Base-by-base conservation (phyloP, 2,113 vertebrate species). In the Gymnocephalus cernua region DNA sequence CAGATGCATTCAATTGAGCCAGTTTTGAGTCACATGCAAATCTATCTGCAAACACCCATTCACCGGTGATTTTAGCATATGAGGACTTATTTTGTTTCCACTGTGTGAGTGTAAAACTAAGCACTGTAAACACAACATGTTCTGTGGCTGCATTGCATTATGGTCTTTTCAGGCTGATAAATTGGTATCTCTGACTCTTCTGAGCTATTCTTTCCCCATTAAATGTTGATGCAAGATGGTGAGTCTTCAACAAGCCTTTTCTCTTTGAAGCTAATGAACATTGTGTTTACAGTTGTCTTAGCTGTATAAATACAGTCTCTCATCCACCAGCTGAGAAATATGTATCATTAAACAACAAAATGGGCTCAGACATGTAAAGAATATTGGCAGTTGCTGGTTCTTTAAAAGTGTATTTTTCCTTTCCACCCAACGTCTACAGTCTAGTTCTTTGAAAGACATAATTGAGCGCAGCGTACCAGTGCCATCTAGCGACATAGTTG, bases 401-500 rank as follows among this genome's bases (percentile, higher is more conserved):
- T 82, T 79, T 78, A 14, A 65, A n/a, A 75, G 62, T 64, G 54
- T 53, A 61, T 35, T 64, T 80, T 79, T 58, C 21, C 53, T 77
- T 80, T 45, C 14, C 2, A 59, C 77, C 57, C 57, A 27, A 69
- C 13, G 18, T 38, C 8, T 51, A 14, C 53, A 32, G 23, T 27
- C n/a, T 4, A 32, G 32, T 68, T 61, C 65, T 72, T 18, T 65
- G n/a, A 79, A 62, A 41, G 21, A 4, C 19, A 0, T 23, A 57
- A 14, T 4, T 4, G 23, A 69, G 19, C 1, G 6, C 41, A 82
- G 85, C 27, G 23, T 21, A 76, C 68, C 80, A 91, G 71, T 91
- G 90, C 89, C 93, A 92, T 78, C 93, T 92, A 80, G 11, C 9
- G 93, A 47, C 38, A 6, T 0, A 6, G 25, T 4, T 35, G 0